A percentile compares a stretch with the other conserved stretches of the same genome.
Conservation (phyloP, 1,140 invertebrate species). For the Ceratoteleas bidentatus region DNA sequence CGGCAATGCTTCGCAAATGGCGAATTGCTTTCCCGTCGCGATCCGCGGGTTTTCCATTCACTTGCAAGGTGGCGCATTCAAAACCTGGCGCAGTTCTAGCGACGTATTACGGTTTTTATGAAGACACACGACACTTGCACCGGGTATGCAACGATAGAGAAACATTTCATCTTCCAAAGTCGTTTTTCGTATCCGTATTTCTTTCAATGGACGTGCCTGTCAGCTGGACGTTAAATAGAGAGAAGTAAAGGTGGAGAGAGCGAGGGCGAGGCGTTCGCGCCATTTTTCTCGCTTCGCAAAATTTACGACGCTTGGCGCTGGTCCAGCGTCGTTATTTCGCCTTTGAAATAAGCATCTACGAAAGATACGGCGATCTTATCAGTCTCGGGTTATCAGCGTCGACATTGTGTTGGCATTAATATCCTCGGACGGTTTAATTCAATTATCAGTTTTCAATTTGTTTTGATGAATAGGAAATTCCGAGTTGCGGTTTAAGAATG, state of each 20-base stretch:
- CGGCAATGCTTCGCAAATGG: conserved; percentile 17
- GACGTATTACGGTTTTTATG: conserved; percentile 22
- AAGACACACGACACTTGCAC: conserved; percentile 16
- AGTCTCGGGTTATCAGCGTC: conserved; percentile 72
- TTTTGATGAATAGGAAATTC: not conserved
- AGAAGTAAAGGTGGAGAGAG: conserved; percentile 64
- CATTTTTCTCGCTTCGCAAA: conserved; percentile 79
- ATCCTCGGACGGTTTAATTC: conserved; percentile 41
- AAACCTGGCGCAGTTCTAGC: conserved; percentile 10
- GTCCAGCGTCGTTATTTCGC: conserved; percentile 80
- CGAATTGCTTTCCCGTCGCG: conserved; percentile 17
- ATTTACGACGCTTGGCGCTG: conserved; percentile 79
- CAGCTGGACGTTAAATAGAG: conserved; percentile 67
- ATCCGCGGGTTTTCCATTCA: conserved; percentile 16
- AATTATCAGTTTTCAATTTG: conserved; percentile 44
- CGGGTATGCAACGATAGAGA: conserved; percentile 55
- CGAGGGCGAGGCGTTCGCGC: conserved; percentile 74
- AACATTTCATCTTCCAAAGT: conserved; percentile 60
- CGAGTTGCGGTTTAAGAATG: not conserved
- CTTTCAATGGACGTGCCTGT: conserved; percentile 66
- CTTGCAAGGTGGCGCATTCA: conserved; percentile 13
- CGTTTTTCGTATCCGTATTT: conserved; percentile 64
- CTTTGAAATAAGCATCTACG: conserved; percentile 79
- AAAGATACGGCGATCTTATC: conserved; percentile 77
- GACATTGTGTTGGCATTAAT: conserved; percentile 68